Evolutionary conservation across 2,113 vertebrate genomes (phyloP).

Genomic region (Oreotrochilus melanogaster): DNA sequence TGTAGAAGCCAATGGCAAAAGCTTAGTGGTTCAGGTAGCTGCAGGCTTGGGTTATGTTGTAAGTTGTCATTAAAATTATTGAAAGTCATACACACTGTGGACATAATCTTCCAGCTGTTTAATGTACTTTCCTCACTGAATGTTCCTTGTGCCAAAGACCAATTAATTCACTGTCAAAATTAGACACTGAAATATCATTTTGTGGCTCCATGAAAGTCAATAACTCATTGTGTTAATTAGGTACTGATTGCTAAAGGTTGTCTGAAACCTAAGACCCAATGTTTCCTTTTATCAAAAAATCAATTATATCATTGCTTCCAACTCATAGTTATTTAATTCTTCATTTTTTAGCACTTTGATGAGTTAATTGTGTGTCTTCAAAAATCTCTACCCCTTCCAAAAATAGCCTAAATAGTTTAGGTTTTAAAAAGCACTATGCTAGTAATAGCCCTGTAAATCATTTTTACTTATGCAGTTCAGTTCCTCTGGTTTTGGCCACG

Average conservation of each 20-base stretch:
- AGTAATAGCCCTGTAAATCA: neutral
- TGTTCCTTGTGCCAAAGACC: slow-evolving; percentile 14
- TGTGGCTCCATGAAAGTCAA: slow-evolving; percentile 69
- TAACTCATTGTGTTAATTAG: slow-evolving; percentile 60
- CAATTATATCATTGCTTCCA: slow-evolving; percentile 37
- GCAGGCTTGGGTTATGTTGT: neutral
- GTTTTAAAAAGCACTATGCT: neutral
- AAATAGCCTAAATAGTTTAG: neutral
- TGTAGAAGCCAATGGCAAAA: neutral
- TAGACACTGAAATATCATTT: slow-evolving; percentile 2
- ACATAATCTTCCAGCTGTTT: neutral
- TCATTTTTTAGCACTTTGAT: slow-evolving; percentile 64
- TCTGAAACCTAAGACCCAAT: slow-evolving; percentile 29
- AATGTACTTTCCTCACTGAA: neutral
- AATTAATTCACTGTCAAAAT: slow-evolving; percentile 4
- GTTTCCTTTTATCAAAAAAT: slow-evolving; percentile 63
- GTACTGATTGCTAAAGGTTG: slow-evolving; percentile 52
- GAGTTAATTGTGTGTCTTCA: slow-evolving; percentile 58
- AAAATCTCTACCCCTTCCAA: neutral
- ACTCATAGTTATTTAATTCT: slow-evolving; percentile 59
- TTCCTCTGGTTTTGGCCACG: slow-evolving; percentile 26
- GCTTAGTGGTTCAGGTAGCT: neutral
- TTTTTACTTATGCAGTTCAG: slow-evolving; percentile 17
- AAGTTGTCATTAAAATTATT: neutral
- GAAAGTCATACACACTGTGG: neutral